Evolutionary conservation across 1,140 invertebrate genomes (phyloP), one percentile per base, ranked within the genome.

Genomic region (Drosophila repletoides): DNA sequence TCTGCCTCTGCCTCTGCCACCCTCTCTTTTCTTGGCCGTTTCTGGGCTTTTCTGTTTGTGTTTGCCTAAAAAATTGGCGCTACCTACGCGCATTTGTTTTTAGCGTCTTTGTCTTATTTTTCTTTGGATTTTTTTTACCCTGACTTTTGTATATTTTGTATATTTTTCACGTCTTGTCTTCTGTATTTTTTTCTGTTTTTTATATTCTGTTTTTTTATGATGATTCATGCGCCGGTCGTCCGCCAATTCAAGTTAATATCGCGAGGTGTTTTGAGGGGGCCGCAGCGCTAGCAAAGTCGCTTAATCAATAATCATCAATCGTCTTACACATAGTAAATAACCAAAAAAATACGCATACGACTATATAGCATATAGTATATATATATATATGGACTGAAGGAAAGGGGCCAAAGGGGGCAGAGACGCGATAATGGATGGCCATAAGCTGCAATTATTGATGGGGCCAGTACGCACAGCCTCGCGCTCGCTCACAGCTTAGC

Each of bases 261-360:
- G 26, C 40, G n/a, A 17, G 14, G 6, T 6, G 14, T 21, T 14
- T 2, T 6, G 22, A 21, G 7, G 10, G 28, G 34, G 29, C n/a
- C 0, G 26, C 12, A 12, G 17, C 6, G 17, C 0, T 21, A 29
- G 45, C 26, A 33, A 31, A 49, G 52, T 26, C 51, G 59, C 68
- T 72, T 75, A 86, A 84, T 84, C 79, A 84, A 84, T 84, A 84
- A 84, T 73, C 79, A 84, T 84, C 79, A 84, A 79, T 84, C 80
- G 79, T 84, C 80, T 84, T 79, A 83, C 68, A 76, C 48, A 81
- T 72, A 83, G 76, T 71, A 81, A 81, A 79, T 75, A 70, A 31
- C 19, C 64, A 33, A 46, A 67, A 45, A n/a, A n/a, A n/a, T n/a
- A n/a, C n/a, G n/a, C n/a, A n/a, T n/a, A n/a, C n/a, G n/a, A n/a